Base-by-base conservation (phyloP, 2,888 invertebrate genomes). In the Eurytoma californica region DNA sequence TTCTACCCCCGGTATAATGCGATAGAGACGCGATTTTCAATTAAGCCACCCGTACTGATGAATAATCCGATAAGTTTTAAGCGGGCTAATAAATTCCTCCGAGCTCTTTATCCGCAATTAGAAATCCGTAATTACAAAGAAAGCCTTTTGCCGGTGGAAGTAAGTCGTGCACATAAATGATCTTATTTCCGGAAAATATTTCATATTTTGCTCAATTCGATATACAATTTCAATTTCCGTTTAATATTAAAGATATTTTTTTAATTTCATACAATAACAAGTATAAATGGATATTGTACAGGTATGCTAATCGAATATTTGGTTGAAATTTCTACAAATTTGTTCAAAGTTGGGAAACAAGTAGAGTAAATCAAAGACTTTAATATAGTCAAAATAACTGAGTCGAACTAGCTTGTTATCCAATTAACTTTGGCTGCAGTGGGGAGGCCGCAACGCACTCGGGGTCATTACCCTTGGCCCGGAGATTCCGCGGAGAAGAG, bases 401-500 rank as follows among this genome's bases (percentile, higher is more conserved):
- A 80, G 77, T 75, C 74, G 73, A 79, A 82, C 75, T 68, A 77
- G 60, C 83, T 82, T 83, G 83, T 84, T 85, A 83, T 84, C 83
- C 82, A 84, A 84, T 84, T 85, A 85, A 83, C 82, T 83, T 82
- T 67, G 72, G 72, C 20, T 72, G 76, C 80, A 82, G 80, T 77
- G 61, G 79, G 74, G 67, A 72, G 77, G 82, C 80, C 77, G 70
- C 72, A 73, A 74, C 61, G 67, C 72, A 14, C 65, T 16, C 49
- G 39, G 58, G 77, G 72, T 72, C 78, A 80, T 83, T 83, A 82
- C 80, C 75, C 81, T 39, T 3, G 63, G 39, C 39, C 20, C 28
- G 55, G 72, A 65, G 69, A 51, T 70, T 63, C 70, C 18, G 58
- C n/a, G 9, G 69, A 82, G 76, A 76, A 80, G 80, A 78, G 77